These are phyloP conservation scores for Mycalesis mineus DNA, from an alignment of 2,888 invertebrate genomes.

Conservation along the genomic window DNA sequence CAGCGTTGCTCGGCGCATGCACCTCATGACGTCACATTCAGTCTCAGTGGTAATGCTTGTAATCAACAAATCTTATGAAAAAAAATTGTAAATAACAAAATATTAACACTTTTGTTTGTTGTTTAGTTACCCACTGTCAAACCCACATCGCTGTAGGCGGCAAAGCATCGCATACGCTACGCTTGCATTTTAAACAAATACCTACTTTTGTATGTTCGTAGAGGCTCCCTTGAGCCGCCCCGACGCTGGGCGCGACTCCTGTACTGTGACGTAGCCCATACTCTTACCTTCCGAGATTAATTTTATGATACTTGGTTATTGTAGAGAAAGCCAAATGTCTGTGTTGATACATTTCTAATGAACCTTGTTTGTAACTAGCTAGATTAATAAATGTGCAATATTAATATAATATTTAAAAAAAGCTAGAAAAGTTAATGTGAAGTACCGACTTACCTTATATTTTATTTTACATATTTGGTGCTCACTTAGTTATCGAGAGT, in stretches of 20 bases:
- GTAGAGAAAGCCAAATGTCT: background rate
- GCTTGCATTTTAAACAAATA: too few species aligned
- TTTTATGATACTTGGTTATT: conserved; percentile 28
- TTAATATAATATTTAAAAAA: background rate
- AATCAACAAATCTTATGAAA: too few species aligned
- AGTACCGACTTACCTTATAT: background rate
- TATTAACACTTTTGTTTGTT: too few species aligned
- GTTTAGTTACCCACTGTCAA: too few species aligned
- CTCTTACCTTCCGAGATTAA: conserved; percentile 1
- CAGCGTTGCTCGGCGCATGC: too few species aligned
- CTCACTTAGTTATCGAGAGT: background rate
- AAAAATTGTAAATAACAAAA: too few species aligned
- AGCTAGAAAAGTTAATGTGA: background rate
- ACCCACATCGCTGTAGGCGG: too few species aligned
- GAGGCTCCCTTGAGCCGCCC: background rate
- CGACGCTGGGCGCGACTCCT: background rate
- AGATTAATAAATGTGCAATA: background rate
- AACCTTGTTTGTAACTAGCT: background rate
- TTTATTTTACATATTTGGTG: background rate
- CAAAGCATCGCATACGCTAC: too few species aligned
- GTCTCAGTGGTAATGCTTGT: too few species aligned
- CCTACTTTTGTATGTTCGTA: too few species aligned
- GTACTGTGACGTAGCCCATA: background rate
- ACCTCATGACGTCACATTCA: too few species aligned
- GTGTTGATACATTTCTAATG: background rate